Conservation (phyloP, 2,797 vertebrate genomes). For the Hemitrygon akajei region DNA sequence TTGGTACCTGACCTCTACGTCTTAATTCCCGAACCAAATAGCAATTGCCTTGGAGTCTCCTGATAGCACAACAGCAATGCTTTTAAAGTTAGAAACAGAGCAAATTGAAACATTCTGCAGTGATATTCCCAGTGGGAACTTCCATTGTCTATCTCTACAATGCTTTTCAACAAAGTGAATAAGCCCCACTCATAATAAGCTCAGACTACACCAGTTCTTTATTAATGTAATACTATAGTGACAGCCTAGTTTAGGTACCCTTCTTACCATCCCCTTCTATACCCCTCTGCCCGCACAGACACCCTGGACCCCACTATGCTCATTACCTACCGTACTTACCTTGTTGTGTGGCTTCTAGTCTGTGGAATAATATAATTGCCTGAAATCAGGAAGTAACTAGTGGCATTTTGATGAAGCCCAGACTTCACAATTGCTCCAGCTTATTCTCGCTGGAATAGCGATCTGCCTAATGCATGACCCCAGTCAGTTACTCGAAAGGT, state of each 20-base stretch:
- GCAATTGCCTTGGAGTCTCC: too few species aligned
- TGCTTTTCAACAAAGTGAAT: too few species aligned
- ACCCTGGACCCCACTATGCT: background rate
- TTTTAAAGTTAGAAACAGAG: too few species aligned
- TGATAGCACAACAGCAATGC: too few species aligned
- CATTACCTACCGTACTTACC: background rate
- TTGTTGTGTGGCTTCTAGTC: background rate
- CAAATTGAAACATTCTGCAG: too few species aligned
- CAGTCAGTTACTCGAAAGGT: background rate
- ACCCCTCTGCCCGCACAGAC: conserved; percentile 45
- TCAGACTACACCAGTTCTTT: too few species aligned
- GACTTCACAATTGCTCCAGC: background rate
- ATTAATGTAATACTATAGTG: too few species aligned
- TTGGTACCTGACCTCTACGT: too few species aligned
- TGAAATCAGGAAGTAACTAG: background rate
- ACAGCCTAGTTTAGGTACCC: background rate
- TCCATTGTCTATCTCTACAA: too few species aligned
- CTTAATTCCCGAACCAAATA: too few species aligned
- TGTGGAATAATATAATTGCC: background rate
- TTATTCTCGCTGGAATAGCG: background rate
- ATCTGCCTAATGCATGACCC: background rate
- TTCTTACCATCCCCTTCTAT: conserved; percentile 54
- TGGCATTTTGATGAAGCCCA: background rate
- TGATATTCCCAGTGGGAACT: too few species aligned
- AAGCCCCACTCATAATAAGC: too few species aligned